Base-by-base conservation (phyloP, 2,113 vertebrate genomes). In the Colaptes auratus region DNA sequence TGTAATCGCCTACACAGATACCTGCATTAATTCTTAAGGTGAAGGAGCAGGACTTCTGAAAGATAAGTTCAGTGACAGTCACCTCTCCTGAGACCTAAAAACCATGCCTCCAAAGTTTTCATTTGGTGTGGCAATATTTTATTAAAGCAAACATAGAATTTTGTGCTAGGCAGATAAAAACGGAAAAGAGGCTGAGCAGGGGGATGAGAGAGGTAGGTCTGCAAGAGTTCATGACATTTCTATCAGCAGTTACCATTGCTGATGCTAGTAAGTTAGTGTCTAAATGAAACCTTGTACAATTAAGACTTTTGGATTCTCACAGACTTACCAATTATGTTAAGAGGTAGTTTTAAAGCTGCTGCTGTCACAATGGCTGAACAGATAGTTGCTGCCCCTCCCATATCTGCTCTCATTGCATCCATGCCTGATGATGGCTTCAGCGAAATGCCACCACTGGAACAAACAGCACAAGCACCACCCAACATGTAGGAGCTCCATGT, bases 331-430 rank as follows among this genome's bases (percentile, higher is more conserved):
- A 99, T 93, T 75, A 99, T 96, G 92, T 99, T 99, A 86, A 99
- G 58, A 16, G 99, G 99, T 25, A 99, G 95, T 16, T 98, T 98
- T 33, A 99, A 98, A 92, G 98, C 97, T 46, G 98, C 99, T 42
- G 98, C 99, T 17, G 99, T 99, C 94, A 99, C 98, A 20, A 99
- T 98, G 70, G 99, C 98, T 1, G 99, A 98, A 63, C 98, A 99
- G 46, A 99, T 96, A 0, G 98, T 99, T 36, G 99, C 99, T 18
- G 99, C 99, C 69, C 99, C 99, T 12, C 99, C 99, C 99, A 99
- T 99, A 83, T 99, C 99, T 3, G 98, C 99, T 96, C 99, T 97
- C 99, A 99, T 99, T 0, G 98, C 98, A 86, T 99, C 99, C 99
- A 99, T 99, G 7, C 98, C 99, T 0, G 98, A 97, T 1, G 99